Base-by-base conservation (phyloP, 2,888 invertebrate species). In the Magallana nippona region DNA sequence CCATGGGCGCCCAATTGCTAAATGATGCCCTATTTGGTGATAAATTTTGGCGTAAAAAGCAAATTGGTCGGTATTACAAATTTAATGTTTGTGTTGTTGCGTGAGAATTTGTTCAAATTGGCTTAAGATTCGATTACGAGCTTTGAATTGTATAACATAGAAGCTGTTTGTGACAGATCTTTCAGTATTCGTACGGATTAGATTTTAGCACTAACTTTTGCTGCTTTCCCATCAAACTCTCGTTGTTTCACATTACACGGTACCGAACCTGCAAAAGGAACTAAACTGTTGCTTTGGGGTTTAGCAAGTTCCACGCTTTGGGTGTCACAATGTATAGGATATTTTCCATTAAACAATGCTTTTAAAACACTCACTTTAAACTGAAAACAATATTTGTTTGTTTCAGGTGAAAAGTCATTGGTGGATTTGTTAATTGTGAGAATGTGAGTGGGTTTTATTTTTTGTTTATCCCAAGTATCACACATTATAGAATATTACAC, bases 51-150 rank as follows among this genome's bases (percentile, higher is more conserved):
- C 71, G 27, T 32, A 71, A 71, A 71, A 71, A 27, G 71, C 71
- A 71, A 71, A 71, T 71, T 71, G 71, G 71, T 71, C 27, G 71
- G 71, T 71, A 71, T 71, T 71, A 71, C 71, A 71, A 71, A 71
- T 71, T 71, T 71, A 71, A 71, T 71, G 71, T 71, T 71, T 71
- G 71, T 71, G 71, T 71, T 71, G 71, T 71, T 71, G 71, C 71
- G 71, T 71, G 71, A 71, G 71, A 71, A 71, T 71, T 71, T 71
- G 71, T 71, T 71, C 71, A 71, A 71, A 71, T 71, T 71, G 71
- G 71, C 71, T 71, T 71, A 71, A 19, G 27, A 71, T 71, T 71
- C 71, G 71, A 71, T 71, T 71, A 71, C 71, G 32, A 71, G 71
- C 71, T 71, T 22, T 71, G 71, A 71, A 71, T 71, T 19, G 71